Conservation (phyloP, 2,113 vertebrate genomes). For the Planiliza haematocheilus region DNA sequence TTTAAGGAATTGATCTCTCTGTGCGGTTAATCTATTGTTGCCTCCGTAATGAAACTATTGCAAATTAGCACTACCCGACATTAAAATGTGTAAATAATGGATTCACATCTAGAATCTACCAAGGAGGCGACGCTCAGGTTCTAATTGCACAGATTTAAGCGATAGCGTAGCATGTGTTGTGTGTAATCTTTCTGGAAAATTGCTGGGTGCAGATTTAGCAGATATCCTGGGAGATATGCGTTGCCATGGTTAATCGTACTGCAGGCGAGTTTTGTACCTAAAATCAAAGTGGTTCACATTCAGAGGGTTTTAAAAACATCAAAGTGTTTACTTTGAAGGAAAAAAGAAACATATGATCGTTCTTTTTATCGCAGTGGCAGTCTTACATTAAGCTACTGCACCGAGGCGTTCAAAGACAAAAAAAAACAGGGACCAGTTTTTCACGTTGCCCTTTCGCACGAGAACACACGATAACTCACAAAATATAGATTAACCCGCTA, state of each 20-base stretch:
- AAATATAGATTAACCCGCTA: slow-evolving; percentile 14
- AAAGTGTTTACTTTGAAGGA: slow-evolving; percentile 55
- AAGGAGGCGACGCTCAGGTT: slow-evolving; percentile 44
- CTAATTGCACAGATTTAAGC: slow-evolving; percentile 63
- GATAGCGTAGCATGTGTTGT: slow-evolving; percentile 48
- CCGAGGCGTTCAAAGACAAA: slow-evolving; percentile 21
- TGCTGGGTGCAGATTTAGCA: slow-evolving; percentile 63
- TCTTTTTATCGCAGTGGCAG: slow-evolving; percentile 24
- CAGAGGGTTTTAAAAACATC: slow-evolving; percentile 51
- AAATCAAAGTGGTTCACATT: slow-evolving; percentile 62
- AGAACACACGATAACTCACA: not conserved
- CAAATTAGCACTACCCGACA: slow-evolving; percentile 67
- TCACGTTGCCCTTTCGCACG: slow-evolving; percentile 15
- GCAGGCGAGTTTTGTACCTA: slow-evolving; percentile 54
- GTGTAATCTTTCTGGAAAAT: slow-evolving; percentile 70
- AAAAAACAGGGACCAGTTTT: slow-evolving; percentile 4
- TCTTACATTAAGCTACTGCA: slow-evolving; percentile 28
- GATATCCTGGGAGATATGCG: slow-evolving; percentile 64
- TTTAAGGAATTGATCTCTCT: slow-evolving; percentile 72
- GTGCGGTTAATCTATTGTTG: slow-evolving; percentile 69
- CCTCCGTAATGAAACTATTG: slow-evolving; percentile 75
- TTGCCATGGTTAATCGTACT: slow-evolving; percentile 51
- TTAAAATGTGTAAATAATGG: slow-evolving; percentile 76
- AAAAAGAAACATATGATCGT: slow-evolving; percentile 5
- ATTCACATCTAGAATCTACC: slow-evolving; percentile 65